Conservation (phyloP, 2,113 vertebrate species). For the Caranx melampygus region DNA sequence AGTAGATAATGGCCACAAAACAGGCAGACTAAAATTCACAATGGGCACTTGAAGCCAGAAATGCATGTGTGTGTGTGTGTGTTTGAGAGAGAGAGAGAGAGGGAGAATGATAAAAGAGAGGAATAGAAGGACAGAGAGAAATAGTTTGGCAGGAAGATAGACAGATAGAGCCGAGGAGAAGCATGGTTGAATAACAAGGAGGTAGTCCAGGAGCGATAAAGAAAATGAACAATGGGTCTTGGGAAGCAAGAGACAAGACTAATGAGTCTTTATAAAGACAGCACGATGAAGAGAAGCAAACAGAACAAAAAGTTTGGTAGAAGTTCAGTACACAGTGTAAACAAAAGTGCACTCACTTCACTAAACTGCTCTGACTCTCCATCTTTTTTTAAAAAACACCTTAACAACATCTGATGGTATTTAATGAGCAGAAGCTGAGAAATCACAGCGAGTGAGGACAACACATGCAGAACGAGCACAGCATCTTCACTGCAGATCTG, state of each 20-base stretch:
- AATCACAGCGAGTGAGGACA: neutral
- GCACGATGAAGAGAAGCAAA: slow-evolving; percentile 10
- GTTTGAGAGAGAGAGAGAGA: neutral
- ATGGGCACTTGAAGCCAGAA: slow-evolving; percentile 42
- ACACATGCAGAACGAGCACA: neutral
- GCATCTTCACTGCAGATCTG: slow-evolving; percentile 1
- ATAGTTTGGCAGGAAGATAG: slow-evolving; percentile 3
- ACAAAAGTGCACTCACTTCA: slow-evolving; percentile 3
- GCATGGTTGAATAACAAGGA: slow-evolving; percentile 48
- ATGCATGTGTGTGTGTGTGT: slow-evolving; percentile 38
- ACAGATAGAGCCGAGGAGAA: slow-evolving; percentile 26
- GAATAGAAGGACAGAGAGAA: neutral
- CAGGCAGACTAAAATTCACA: slow-evolving; percentile 47
- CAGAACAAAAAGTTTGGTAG: neutral
- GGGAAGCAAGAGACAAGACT: slow-evolving; percentile 5
- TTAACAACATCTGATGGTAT: neutral
- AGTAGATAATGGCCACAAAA: slow-evolving; percentile 53
- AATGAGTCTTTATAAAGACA: slow-evolving; percentile 29
- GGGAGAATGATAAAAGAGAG: slow-evolving; percentile 1
- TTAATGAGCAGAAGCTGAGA: slow-evolving; percentile 22
- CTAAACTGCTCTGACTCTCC: slow-evolving; percentile 2
- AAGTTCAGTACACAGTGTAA: slow-evolving; percentile 20
- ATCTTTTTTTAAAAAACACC: slow-evolving; percentile 13
- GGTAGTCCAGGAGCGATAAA: slow-evolving; percentile 7
- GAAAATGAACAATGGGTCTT: slow-evolving; percentile 43